Evolutionary conservation across 2,113 vertebrate genomes (phyloP).

Genomic region (Callaeas wilsoni): DNA sequence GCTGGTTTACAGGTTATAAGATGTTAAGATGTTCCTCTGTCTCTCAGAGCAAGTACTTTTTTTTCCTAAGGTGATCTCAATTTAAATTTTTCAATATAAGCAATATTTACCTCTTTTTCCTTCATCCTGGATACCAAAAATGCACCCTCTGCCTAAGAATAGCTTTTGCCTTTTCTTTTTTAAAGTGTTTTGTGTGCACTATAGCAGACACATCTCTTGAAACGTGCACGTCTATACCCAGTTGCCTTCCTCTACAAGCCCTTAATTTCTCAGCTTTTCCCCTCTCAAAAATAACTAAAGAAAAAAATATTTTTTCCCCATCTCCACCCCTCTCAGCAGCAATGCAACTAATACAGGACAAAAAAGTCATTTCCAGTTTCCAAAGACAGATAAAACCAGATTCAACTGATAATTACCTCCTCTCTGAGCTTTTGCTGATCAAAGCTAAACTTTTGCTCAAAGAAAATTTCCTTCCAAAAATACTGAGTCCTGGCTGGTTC

Average conservation of each 20-base stretch:
- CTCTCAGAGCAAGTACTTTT: background rate
- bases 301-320: background rate
- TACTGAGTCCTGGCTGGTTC: background rate
- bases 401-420: background rate
- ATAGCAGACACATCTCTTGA: background rate
- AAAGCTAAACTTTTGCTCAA: background rate
- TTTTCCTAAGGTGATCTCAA: background rate
- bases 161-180: background rate
- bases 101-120: background rate
- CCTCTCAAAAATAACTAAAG: background rate
- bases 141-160: background rate
- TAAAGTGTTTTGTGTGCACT: background rate
- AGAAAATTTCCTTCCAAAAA: background rate
- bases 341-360: background rate
- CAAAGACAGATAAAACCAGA: background rate
- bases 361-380: background rate
- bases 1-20: background rate
- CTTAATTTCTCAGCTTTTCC: background rate
- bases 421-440: background rate
- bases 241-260: background rate
- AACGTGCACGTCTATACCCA: background rate
- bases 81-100: background rate
- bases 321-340: background rate
- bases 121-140: fast-evolving
- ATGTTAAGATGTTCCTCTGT: background rate